These are phyloP conservation scores for Zaprionus obscuricornis DNA, from an alignment of 2,888 invertebrate genomes.

Conservation along the genomic window DNA sequence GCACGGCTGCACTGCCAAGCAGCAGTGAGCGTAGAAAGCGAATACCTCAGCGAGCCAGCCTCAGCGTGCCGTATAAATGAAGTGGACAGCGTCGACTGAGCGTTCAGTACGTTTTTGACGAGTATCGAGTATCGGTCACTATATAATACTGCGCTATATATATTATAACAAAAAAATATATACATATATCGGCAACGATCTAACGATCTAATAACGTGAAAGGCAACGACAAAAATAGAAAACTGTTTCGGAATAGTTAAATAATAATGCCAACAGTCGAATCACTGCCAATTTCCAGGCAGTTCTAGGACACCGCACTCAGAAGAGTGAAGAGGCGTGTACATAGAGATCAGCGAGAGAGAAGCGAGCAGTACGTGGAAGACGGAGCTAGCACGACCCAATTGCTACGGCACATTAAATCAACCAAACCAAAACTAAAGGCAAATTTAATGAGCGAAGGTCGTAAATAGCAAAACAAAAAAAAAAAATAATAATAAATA, in stretches of 20 bases:
- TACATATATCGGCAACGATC: no score
- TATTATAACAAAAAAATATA: no score
- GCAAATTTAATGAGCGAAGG: slow-evolving; percentile 5
- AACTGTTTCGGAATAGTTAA: slow-evolving; percentile 38
- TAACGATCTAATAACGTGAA: no score
- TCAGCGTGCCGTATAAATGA: slow-evolving; percentile 67
- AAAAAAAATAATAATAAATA: neutral
- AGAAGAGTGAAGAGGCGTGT: no score
- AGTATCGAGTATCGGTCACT: slow-evolving; percentile 26
- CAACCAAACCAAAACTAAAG: slow-evolving; percentile 27
- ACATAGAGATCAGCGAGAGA: no score
- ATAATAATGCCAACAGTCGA: slow-evolving; percentile 49
- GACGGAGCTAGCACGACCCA: slow-evolving; percentile 6
- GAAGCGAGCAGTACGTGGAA: neutral
- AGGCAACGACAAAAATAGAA: no score
- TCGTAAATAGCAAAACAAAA: slow-evolving; percentile 13
- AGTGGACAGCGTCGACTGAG: slow-evolving; percentile 65
- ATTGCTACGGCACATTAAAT: slow-evolving; percentile 46
- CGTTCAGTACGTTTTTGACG: slow-evolving; percentile 76
- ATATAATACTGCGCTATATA: neutral
- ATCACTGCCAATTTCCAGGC: slow-evolving; percentile 23
- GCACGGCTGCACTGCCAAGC: slow-evolving; percentile 1
- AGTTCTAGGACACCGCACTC: no score
- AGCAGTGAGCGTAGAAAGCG: slow-evolving; percentile 47
- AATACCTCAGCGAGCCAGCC: slow-evolving; percentile 5